Evolutionary conservation across 2,113 vertebrate genomes (phyloP), one percentile per base, ranked within the genome.

Genomic region (Oncorhynchus tshawytscha): DNA sequence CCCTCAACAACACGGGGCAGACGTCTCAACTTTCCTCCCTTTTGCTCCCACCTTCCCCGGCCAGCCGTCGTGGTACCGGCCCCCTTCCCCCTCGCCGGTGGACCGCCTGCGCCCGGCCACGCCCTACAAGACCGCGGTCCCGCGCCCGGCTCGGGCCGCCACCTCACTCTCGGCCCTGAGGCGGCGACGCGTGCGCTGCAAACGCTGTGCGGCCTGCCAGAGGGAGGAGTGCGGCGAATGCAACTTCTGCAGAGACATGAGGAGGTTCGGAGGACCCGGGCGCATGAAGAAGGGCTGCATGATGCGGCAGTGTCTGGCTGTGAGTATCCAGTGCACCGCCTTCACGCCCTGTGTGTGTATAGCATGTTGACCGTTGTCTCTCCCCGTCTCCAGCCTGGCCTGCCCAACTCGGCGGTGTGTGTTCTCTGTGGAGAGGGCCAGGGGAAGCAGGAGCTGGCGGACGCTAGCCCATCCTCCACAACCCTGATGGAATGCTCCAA

Each of bases 401-500:
- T 99, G 86, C 97, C 97, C 51, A 95, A 96, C 87, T 97, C 97
- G 0, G 97, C 98, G 22, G 94, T 95, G 0, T 99, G 97, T 92
- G 95, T 93, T 76, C 91, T 98, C 88, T 99, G 97, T 11, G 95
- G 95, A 74, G 96, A 98, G 51, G 51, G 51, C 4, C 51, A 54
- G 85, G 96, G 97, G 8, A 93, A 94, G 88, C 95, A 95, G 86
- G 94, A 94, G 77, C 92, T 93, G 0, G 96, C 96, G 66, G 95
- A 97, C 75, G 95, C 95, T 0, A 92, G 95, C 74, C 95, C 95
- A 59, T 94, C 95, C 75, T 92, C 96, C 80, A 92, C 93, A 88
- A 96, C 94, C n/a, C 95, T 99, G 31, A 99, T 99, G 97, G 97
- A 99, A 85, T 99, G 97, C 84, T 95, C 97, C 18, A 93, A 95